Percentiles rank a stretch among this genome's conserved stretches.
These are phyloP conservation scores for Brachyopa scutellaris DNA, from an alignment of 2,888 invertebrate genomes.

Conservation along the genomic window DNA sequence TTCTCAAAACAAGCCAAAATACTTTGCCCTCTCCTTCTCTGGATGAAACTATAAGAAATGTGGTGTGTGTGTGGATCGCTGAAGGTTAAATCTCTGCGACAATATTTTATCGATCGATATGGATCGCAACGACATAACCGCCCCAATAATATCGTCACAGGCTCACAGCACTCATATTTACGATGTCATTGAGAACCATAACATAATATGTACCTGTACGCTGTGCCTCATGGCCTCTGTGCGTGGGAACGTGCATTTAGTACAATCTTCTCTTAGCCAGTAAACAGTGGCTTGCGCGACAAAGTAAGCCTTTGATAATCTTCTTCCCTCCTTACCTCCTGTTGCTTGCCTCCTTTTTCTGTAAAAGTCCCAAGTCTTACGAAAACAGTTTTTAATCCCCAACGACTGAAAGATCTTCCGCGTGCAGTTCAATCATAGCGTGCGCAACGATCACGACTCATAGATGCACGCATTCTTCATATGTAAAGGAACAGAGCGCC, in stretches of 20 bases:
- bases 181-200: slow-evolving; percentile 45
- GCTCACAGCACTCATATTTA: slow-evolving; percentile 49
- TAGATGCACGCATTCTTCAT: slow-evolving; percentile 72
- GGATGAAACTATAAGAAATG: no score
- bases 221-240: slow-evolving; percentile 25
- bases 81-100: slow-evolving; percentile 2
- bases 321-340: slow-evolving; percentile 20
- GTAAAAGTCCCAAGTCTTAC: not conserved
- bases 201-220: not conserved
- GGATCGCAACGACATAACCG: slow-evolving; percentile 19
- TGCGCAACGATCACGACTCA: slow-evolving; percentile 72
- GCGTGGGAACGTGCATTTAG: slow-evolving; percentile 58
- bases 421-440: slow-evolving; percentile 73
- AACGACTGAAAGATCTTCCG: slow-evolving; percentile 40
- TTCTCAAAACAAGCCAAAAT: no score
- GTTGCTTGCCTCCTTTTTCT: not conserved
- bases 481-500: slow-evolving; percentile 69
- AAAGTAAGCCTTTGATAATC: slow-evolving; percentile 35
- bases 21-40: not conserved
- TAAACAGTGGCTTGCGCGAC: slow-evolving; percentile 57
- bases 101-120: slow-evolving; percentile 28
- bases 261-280: not conserved
- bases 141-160: slow-evolving; percentile 49
- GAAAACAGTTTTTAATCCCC: slow-evolving; percentile 23
- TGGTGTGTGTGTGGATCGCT: no score